phyloP scores from a whole-genome alignment of 2,888 invertebrate genomes.

The Hermaeophaga mercurialis region DNA sequence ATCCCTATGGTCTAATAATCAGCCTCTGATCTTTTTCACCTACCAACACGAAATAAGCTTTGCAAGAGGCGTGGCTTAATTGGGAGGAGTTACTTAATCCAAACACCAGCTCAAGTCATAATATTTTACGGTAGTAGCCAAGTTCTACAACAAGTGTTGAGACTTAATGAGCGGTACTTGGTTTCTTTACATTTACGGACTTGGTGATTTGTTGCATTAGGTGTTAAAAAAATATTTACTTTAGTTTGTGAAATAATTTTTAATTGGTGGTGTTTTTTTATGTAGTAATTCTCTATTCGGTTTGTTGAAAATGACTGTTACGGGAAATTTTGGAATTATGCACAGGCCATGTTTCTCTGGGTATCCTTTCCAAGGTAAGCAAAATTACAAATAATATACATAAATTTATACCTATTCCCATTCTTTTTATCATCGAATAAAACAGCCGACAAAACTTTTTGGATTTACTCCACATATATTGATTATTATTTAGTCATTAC shows the following conservation, averaged over 20 bases:
- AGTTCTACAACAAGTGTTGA: constrained; percentile 17
- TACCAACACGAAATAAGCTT: constrained; percentile 22
- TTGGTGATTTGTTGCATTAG: background rate
- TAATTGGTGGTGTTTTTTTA: constrained; percentile 11
- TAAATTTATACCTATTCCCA: too few species aligned
- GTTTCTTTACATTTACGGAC: constrained; percentile 1
- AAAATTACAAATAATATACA: background rate
- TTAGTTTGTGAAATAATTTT: background rate
- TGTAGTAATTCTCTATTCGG: constrained; percentile 6
- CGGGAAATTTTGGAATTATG: constrained; percentile 58
- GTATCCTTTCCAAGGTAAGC: constrained; percentile 58
- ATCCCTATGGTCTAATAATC: constrained; percentile 28
- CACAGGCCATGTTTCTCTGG: constrained; percentile 58
- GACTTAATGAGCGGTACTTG: background rate
- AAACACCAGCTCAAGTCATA: constrained; percentile 43
- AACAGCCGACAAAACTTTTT: too few species aligned
- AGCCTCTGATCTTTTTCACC: constrained; percentile 24
- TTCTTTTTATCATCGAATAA: too few species aligned
- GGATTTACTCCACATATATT: too few species aligned
- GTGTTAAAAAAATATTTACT: background rate
- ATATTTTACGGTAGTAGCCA: constrained; percentile 45
- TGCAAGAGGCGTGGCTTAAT: constrained; percentile 38
- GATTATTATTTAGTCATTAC: too few species aligned
- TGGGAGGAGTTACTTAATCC: constrained; percentile 26
- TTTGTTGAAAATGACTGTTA: constrained; percentile 53